Conservation (phyloP, 2,888 invertebrate genomes). For the Selenia dentaria region DNA sequence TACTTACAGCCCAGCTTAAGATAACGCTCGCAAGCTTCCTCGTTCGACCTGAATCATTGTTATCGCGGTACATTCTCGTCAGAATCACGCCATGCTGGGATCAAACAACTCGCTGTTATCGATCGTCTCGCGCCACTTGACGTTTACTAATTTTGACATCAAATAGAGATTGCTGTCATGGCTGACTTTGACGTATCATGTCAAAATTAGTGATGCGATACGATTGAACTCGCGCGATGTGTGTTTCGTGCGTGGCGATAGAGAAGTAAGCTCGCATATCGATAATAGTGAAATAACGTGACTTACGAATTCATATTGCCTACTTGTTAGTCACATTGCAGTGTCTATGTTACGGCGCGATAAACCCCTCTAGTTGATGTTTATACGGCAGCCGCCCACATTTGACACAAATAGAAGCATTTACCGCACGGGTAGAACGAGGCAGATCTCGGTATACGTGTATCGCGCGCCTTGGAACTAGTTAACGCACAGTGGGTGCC, state of each 20-base stretch:
- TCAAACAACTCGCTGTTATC: slow-evolving; percentile 19
- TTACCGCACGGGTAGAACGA: slow-evolving; percentile 45
- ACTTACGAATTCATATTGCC: no score
- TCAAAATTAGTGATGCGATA: slow-evolving; percentile 16
- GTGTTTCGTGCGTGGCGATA: not conserved
- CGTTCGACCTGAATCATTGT: slow-evolving; percentile 6
- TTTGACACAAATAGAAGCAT: slow-evolving; percentile 32
- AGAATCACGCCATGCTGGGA: slow-evolving; percentile 2
- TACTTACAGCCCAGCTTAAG: slow-evolving; percentile 5
- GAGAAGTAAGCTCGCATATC: no score
- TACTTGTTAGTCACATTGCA: no score
- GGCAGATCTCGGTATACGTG: slow-evolving; percentile 54
- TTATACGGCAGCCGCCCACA: not conserved
- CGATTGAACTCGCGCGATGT: not conserved
- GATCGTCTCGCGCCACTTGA: slow-evolving; percentile 17
- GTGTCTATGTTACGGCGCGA: not conserved
- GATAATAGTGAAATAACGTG: no score
- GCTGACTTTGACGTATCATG: slow-evolving; percentile 25
- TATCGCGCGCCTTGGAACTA: slow-evolving; percentile 41
- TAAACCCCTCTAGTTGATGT: not conserved
- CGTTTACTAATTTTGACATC: slow-evolving; percentile 26
- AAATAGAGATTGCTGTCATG: slow-evolving; percentile 17
- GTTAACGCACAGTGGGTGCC: slow-evolving; percentile 54
- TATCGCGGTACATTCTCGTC: slow-evolving; percentile 2
- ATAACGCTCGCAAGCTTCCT: slow-evolving; percentile 1